Conservation (phyloP, 1,140 invertebrate genomes). For the Trinorchestia longiramus region DNA sequence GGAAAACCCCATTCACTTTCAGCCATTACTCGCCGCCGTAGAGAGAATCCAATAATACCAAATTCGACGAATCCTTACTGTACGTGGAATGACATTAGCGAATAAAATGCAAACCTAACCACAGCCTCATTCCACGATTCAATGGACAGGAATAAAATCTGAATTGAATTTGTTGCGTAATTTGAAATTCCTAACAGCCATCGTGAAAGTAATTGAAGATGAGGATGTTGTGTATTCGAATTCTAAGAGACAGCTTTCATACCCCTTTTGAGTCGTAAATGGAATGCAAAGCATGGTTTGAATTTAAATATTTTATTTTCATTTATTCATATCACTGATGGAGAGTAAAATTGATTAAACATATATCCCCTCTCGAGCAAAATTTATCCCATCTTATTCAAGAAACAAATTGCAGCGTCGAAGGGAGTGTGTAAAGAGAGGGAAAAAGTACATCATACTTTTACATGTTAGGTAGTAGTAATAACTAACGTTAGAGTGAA, state of each 20-base stretch:
- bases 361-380: no score
- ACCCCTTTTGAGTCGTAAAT: not conserved
- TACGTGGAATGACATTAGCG: not conserved
- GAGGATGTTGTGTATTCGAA: not conserved
- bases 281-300: not conserved
- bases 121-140: constrained; percentile 13
- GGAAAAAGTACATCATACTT: no score
- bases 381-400: no score
- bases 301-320: not conserved
- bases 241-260: not conserved
- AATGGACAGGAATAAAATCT: constrained; percentile 31
- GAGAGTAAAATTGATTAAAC: not conserved
- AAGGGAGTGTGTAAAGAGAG: no score
- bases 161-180: not conserved
- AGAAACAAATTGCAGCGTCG: no score
- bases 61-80: not conserved
- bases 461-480: no score
- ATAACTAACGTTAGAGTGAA: no score
- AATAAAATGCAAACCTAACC: constrained; percentile 18
- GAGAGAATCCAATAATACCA: not conserved
- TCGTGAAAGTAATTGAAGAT: not conserved
- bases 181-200: not conserved
- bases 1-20: not conserved
- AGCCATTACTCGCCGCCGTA: not conserved
- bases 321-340: not conserved